phyloP scores from a whole-genome alignment of 2,113 vertebrate genomes.

The Syngnathus scovelli region DNA sequence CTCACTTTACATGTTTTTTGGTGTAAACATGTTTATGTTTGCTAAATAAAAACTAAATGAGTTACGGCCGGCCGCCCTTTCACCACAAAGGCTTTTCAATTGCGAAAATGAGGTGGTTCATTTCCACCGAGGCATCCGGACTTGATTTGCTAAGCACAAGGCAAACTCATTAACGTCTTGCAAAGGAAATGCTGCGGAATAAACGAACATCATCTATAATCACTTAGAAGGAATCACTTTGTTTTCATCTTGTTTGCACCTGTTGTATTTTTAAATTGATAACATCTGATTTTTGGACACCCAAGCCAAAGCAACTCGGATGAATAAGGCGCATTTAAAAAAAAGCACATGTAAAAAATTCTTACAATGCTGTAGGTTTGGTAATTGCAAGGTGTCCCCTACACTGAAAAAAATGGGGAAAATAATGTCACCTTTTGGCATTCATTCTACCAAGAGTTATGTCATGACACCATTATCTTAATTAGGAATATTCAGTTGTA shows the following conservation, averaged over 20 bases:
- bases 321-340: not conserved
- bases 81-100: constrained; percentile 12
- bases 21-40: not conserved
- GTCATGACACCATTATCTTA: not conserved
- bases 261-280: not conserved
- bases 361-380: not conserved
- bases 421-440: not conserved
- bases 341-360: not conserved
- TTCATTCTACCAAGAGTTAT: not conserved
- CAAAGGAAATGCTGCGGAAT: constrained; percentile 28
- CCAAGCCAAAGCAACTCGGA: not conserved
- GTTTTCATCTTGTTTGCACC: not conserved
- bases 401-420: not conserved
- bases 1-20: not conserved
- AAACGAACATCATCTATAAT: constrained; percentile 4
- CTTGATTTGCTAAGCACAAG: constrained; percentile 20
- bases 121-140: constrained; percentile 42
- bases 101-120: constrained; percentile 26
- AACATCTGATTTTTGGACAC: not conserved
- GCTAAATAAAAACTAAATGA: constrained; percentile 28
- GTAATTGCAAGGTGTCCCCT: not conserved
- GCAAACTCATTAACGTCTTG: constrained; percentile 20
- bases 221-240: not conserved
- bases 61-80: constrained; percentile 24
- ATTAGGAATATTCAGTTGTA: no score